phyloP scores from a whole-genome alignment of 2,113 vertebrate genomes.

The Rhinolophus sinicus region DNA sequence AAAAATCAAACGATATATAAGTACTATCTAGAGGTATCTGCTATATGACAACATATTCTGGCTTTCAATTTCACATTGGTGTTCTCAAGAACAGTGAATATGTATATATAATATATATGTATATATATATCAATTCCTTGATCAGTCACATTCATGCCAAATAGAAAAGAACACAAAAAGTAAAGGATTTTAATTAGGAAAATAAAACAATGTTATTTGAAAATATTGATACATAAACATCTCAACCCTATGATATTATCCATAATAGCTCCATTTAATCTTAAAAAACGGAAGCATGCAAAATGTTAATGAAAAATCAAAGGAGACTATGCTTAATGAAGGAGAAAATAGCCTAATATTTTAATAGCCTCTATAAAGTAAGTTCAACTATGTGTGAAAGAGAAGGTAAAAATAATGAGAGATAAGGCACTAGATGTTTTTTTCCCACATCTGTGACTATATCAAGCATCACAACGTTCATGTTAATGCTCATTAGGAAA shows the following conservation, averaged over 20 bases:
- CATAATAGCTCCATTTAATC: conserved; percentile 23
- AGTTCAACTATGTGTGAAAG: conserved; percentile 61
- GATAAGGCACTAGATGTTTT: neutral
- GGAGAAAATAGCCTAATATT: conserved; percentile 70
- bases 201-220: conserved; percentile 28
- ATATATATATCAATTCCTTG: neutral
- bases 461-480: neutral
- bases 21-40: neutral
- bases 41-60: neutral
- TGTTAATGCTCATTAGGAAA: conserved; percentile 18
- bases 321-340: conserved; percentile 69
- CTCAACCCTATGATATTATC: conserved; percentile 14
- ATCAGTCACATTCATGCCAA: neutral
- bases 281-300: conserved; percentile 49
- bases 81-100: neutral
- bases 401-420: conserved; percentile 42
- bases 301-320: conserved; percentile 69
- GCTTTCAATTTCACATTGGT: conserved; percentile 24
- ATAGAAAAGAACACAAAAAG: neutral
- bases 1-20: neutral
- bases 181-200: conserved; percentile 54
- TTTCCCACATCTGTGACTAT: neutral
- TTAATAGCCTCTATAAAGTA: conserved; percentile 64
- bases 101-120: too few species aligned
- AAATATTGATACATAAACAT: conserved; percentile 62